These are phyloP conservation scores for Onychostruthus taczanowskii DNA, from an alignment of 2,113 vertebrate genomes.

Conservation along the genomic window DNA sequence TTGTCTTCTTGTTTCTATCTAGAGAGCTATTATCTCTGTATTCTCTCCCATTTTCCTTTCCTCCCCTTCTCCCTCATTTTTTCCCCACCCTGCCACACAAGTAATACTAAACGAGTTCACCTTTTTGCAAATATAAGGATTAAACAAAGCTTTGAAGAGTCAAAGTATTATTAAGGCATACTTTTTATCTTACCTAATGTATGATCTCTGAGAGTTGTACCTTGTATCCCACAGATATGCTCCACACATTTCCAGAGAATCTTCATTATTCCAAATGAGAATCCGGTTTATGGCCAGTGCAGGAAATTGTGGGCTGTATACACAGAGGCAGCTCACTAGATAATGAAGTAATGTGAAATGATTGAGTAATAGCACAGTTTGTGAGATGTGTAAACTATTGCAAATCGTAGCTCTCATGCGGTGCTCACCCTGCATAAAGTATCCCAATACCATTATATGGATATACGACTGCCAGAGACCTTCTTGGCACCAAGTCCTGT, in stretches of 20 bases:
- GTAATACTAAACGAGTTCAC: background rate
- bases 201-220: background rate
- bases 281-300: background rate
- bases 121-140: slow-evolving; percentile 1
- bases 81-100: background rate
- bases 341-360: background rate
- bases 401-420: background rate
- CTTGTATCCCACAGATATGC: background rate
- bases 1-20: background rate
- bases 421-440: background rate
- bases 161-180: background rate
- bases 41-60: background rate
- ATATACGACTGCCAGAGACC: background rate
- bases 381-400: background rate
- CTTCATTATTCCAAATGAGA: background rate
- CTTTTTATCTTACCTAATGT: background rate
- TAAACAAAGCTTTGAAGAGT: slow-evolving; percentile 1
- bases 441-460: background rate
- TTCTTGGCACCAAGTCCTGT: background rate
- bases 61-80: background rate
- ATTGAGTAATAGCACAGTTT: background rate
- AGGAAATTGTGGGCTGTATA: background rate
- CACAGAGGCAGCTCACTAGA: background rate
- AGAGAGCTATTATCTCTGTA: background rate
- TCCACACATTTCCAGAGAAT: background rate